Evolutionary conservation across 92 coral and sea anemone species (phyloP).

Genomic region (Phenganax subtilis): DNA sequence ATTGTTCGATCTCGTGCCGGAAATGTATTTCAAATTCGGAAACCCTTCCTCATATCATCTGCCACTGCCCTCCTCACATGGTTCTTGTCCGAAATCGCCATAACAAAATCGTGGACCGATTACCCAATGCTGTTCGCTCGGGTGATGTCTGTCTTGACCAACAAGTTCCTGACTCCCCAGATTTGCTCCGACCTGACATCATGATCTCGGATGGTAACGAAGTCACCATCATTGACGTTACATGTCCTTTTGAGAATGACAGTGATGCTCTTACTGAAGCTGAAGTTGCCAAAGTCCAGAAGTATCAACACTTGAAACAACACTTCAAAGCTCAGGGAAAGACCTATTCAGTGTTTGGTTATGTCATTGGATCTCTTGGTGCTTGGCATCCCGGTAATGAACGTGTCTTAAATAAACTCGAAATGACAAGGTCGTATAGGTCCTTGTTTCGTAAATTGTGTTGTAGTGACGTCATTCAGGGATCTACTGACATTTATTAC

Average conservation of each 20-base stretch:
- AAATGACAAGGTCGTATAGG: not conserved
- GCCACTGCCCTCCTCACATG: conserved; percentile 5
- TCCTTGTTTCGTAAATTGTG: not conserved
- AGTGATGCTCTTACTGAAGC: not conserved
- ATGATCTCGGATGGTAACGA: not conserved
- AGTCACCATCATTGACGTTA: not conserved
- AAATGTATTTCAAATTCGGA: not conserved
- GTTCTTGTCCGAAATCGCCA: not conserved
- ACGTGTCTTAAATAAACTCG: not conserved
- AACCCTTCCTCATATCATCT: conserved; percentile 8
- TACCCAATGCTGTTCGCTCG: not conserved
- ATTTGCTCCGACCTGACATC: not conserved
- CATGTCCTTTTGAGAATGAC: conserved; percentile 17
- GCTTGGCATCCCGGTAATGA: conserved; percentile 21
- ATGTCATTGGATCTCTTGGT: conserved; percentile 12
- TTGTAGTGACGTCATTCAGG: not conserved
- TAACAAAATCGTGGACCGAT: not conserved
- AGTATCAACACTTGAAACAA: not conserved
- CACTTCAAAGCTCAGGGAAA: not conserved
- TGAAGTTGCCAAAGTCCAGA: not conserved
- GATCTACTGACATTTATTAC: conserved; percentile 22
- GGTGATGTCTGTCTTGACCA: conserved; percentile 6
- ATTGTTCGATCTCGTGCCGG: not conserved
- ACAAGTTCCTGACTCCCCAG: not conserved
- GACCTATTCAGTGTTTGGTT: conserved; percentile 1